Evolutionary conservation across 92 coral and sea anemone species (phyloP), one percentile per base, ranked within the genome.

Genomic region (Porites rus): DNA sequence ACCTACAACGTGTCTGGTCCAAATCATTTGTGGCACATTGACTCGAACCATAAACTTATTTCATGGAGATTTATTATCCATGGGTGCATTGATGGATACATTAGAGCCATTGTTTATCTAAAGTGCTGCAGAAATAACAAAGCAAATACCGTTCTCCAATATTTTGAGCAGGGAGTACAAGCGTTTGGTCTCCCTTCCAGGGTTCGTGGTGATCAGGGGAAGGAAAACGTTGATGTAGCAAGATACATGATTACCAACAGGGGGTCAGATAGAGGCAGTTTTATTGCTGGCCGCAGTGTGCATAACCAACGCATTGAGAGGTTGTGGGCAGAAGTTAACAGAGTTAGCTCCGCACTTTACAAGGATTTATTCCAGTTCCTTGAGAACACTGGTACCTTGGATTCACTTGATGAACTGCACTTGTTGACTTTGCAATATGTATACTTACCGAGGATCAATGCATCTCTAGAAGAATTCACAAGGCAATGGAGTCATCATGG

Each of bases 181-280:
- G 65, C 38, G 53, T 89, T 65, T 92, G 95, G 95, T 18, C 60
- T 92, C 75, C 92, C 92, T 65, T 92, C 88, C 63, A 80, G 89
- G 65, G 94, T 91, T 52, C 69, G 90, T 17, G 81, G 84, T 71
- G 87, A 91, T 78, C 90, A 88, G 51, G 90, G 87, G 10, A 58
- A 82, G 80, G 94, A 83, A 16, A 82, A 91, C 68, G 54, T 91
- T 1, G 94, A 80, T 60, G 90, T 92, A 63, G 90, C 95, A 17
- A 62, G 88, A n/a, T 79, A 54, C 20, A 91, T 92, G 93, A 76
- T 92, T 16, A 78, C 62, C 69, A 66, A 69, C 76, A 71, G 88
- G 52, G 92, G 93, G 59, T 54, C 68, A 38, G 90, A 63, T 25
- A 14, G 90, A 65, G 90, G 93, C 10, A 90, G 93, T 69, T 50